These are phyloP conservation scores for Pammene fasciana DNA, from an alignment of 2,888 invertebrate genomes.

Conservation along the genomic window DNA sequence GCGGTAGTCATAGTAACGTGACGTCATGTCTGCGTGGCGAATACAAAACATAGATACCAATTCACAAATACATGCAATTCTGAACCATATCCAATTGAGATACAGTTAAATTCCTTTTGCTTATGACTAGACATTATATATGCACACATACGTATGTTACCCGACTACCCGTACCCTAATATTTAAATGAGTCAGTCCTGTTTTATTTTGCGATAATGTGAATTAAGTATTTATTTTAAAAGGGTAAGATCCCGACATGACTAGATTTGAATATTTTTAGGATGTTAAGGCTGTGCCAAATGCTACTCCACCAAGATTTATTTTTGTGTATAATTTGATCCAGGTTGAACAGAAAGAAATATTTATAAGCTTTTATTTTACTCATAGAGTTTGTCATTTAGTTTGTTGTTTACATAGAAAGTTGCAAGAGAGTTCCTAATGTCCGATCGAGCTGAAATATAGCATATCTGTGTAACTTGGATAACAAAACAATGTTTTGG, in stretches of 20 bases:
- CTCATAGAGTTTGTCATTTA: no score
- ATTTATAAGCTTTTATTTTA: no score
- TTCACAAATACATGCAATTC: background rate
- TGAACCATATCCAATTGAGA: background rate
- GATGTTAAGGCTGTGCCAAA: no score
- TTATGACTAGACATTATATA: background rate
- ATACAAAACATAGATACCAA: slow-evolving; percentile 13
- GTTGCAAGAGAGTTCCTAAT: no score
- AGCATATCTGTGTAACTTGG: no score
- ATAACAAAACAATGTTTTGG: no score
- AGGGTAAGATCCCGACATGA: slow-evolving; percentile 1
- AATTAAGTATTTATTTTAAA: slow-evolving; percentile 1
- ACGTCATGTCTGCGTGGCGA: slow-evolving; percentile 20
- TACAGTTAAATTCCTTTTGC: background rate
- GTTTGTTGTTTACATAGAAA: no score
- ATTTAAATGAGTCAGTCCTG: slow-evolving; percentile 19
- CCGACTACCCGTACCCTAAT: slow-evolving; percentile 6
- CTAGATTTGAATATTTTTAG: background rate
- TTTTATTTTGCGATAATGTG: slow-evolving; percentile 19
- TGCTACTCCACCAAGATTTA: no score
- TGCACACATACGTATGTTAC: slow-evolving; percentile 15
- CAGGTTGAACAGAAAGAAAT: no score
- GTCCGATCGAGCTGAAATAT: no score
- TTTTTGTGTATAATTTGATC: background rate
- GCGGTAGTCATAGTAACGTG: slow-evolving; percentile 29